phyloP scores from a whole-genome alignment of 2,113 vertebrate species.

The Patagioenas fasciata region DNA sequence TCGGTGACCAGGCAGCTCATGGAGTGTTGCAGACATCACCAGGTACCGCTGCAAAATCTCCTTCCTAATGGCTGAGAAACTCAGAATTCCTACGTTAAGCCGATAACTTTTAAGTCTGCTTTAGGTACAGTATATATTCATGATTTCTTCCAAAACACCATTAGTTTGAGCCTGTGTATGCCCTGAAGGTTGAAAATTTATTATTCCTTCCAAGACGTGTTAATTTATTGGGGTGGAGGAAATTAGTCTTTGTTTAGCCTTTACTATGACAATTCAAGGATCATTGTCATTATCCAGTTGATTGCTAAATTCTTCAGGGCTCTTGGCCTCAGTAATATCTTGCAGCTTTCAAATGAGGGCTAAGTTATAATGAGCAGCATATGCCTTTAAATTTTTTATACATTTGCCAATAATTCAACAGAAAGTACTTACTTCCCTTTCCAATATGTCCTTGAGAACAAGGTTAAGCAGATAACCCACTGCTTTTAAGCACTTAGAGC shows the following conservation, averaged over 20 bases:
- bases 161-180: not conserved
- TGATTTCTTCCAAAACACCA: not conserved
- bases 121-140: not conserved
- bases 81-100: not conserved
- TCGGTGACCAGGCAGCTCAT: not conserved
- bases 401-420: not conserved
- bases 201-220: not conserved
- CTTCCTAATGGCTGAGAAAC: not conserved
- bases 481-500: not conserved
- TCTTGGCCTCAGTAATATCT: not conserved
- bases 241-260: constrained; percentile 25
- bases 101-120: not conserved
- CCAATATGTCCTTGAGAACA: not conserved
- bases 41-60: not conserved
- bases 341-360: not conserved
- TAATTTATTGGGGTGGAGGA: not conserved
- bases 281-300: constrained; percentile 17
- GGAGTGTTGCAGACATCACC: not conserved
- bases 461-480: not conserved
- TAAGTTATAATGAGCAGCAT: not conserved
- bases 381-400: not conserved
- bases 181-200: not conserved
- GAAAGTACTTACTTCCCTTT: not conserved
- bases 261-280: not conserved
- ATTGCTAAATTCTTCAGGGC: constrained; percentile 7